phyloP scores from a whole-genome alignment of 2,888 invertebrate genomes.

The Chloromyia formosa region DNA sequence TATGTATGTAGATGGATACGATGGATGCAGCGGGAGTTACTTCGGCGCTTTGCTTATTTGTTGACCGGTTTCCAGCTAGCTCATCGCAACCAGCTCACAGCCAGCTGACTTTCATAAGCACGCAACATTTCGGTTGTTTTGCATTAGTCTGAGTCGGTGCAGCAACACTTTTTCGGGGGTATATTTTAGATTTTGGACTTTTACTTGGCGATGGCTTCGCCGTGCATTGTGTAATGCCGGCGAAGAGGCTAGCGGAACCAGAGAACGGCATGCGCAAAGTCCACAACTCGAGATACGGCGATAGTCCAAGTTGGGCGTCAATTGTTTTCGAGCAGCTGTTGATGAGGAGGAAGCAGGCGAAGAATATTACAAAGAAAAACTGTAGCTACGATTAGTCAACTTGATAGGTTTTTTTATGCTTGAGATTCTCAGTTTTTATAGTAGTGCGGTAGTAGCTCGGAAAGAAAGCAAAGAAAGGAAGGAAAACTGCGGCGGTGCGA shows the following conservation, averaged over 20 bases:
- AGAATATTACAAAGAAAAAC: slow-evolving; percentile 12
- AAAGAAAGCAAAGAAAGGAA: slow-evolving; percentile 33
- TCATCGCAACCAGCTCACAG: not conserved
- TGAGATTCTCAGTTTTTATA: not conserved
- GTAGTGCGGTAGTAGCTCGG: not conserved
- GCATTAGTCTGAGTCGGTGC: not conserved
- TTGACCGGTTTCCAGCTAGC: slow-evolving; percentile 1
- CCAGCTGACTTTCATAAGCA: slow-evolving; percentile 32
- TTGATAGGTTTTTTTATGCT: slow-evolving; percentile 13
- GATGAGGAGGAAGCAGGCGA: slow-evolving; percentile 13
- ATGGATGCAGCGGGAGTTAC: not conserved
- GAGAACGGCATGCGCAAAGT: not conserved
- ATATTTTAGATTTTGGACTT: slow-evolving; percentile 28
- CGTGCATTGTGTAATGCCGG: slow-evolving; percentile 16
- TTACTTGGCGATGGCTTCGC: slow-evolving; percentile 16
- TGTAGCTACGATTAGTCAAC: not conserved
- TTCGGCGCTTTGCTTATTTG: no score
- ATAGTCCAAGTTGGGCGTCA: slow-evolving; percentile 9
- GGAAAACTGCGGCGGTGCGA: slow-evolving; percentile 5
- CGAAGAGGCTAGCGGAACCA: not conserved
- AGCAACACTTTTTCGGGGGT: slow-evolving; percentile 18
- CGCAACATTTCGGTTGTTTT: slow-evolving; percentile 14
- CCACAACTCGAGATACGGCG: slow-evolving; percentile 6
- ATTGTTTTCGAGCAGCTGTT: slow-evolving; percentile 9
- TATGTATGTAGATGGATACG: no score